Evolutionary conservation across 2,113 vertebrate species (phyloP).

Genomic region (Delphinus delphis): DNA sequence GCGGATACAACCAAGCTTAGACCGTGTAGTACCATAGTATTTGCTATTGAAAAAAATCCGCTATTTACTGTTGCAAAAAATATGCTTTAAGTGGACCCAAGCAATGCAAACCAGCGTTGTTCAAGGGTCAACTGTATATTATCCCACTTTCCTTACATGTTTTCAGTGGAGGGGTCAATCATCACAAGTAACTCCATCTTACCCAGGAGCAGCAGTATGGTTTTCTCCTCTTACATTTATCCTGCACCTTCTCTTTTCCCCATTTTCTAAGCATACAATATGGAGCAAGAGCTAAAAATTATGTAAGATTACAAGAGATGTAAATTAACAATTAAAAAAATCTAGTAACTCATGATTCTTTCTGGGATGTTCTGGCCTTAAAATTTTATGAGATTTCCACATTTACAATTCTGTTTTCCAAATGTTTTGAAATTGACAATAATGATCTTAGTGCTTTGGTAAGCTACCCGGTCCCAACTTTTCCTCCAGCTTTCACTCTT

Average conservation of each 20-base stretch:
- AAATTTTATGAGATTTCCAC: not conserved
- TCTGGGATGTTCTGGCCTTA: not conserved
- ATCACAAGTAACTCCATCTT: not conserved
- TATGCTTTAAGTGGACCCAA: no score
- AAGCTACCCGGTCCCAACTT: not conserved
- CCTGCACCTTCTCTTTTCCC: not conserved
- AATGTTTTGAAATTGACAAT: not conserved
- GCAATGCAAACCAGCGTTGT: not conserved
- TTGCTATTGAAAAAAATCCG: not conserved
- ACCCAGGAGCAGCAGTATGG: not conserved
- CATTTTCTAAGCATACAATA: not conserved
- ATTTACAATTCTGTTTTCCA: not conserved
- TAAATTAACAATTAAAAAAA: not conserved
- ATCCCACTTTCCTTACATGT: not conserved
- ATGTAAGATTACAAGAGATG: not conserved
- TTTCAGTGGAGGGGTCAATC: not conserved
- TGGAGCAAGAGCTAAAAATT: not conserved
- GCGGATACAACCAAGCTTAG: not conserved
- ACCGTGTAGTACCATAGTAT: not conserved
- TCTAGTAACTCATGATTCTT: not conserved
- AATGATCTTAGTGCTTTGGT: not conserved
- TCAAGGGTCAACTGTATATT: not conserved
- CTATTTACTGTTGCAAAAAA: not conserved
- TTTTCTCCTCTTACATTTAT: not conserved
- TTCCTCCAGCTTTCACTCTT: not conserved